phyloP scores from a whole-genome alignment of 92 coral and sea anemone species.

The Umimayanthus chanpuru region DNA sequence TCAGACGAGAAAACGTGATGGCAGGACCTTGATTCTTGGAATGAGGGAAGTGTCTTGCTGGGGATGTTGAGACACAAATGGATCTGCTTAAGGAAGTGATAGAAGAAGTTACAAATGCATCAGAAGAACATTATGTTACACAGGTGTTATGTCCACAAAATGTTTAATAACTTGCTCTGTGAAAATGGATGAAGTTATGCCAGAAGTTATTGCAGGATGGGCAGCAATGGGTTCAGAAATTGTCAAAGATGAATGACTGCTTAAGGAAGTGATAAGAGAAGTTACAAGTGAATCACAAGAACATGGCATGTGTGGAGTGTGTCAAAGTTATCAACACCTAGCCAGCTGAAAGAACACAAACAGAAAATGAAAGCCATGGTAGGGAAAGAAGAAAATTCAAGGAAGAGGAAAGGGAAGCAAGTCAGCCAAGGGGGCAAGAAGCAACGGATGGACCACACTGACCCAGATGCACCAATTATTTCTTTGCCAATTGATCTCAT shows the following conservation, averaged over 20 bases:
- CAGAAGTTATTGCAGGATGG: constrained; percentile 21
- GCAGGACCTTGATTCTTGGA: constrained; percentile 4
- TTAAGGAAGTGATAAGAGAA: too few relatives aligned
- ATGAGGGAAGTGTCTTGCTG: constrained; percentile 32
- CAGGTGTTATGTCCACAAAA: constrained; percentile 10
- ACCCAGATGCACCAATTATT: neutral
- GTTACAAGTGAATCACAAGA: too few relatives aligned
- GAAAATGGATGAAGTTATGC: constrained; percentile 6
- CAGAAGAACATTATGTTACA: constrained; percentile 23
- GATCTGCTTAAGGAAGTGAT: constrained; percentile 23
- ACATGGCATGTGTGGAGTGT: too few relatives aligned
- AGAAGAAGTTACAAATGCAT: neutral
- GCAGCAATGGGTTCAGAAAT: neutral
- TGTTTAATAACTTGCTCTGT: constrained; percentile 17
- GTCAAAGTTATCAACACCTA: constrained; percentile 1
- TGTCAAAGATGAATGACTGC: constrained; percentile 13
- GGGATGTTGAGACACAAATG: constrained; percentile 34
- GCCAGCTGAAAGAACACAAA: neutral
- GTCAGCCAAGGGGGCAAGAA: neutral
- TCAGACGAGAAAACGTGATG: neutral
- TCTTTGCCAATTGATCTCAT: neutral
- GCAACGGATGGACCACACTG: neutral
- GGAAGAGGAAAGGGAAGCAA: constrained; percentile 8
- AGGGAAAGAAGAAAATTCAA: constrained; percentile 16
- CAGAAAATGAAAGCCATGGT: constrained; percentile 6